Evolutionary conservation across 2,888 invertebrate genomes (phyloP).

Genomic region (Reticulitermes lucifugus): DNA sequence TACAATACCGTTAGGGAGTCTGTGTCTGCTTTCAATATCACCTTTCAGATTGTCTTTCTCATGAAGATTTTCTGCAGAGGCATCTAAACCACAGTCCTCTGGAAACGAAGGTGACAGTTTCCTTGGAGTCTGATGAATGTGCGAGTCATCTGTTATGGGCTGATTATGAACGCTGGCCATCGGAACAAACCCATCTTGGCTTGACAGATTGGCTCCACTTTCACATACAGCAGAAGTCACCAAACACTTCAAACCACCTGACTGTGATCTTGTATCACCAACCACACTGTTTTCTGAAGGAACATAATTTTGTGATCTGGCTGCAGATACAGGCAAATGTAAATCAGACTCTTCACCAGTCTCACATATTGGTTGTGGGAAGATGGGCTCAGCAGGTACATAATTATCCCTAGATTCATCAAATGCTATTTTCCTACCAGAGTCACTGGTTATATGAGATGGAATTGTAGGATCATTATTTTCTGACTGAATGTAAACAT

Average conservation of each 20-base stretch:
- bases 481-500: not conserved
- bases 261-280: not conserved
- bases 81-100: not conserved
- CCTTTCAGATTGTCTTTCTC: not conserved
- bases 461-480: not conserved
- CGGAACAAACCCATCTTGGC: not conserved
- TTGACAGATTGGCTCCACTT: not conserved
- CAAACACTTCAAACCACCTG: not conserved
- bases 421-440: not conserved
- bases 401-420: not conserved
- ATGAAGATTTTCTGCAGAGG: not conserved
- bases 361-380: not conserved
- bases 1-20: slow-evolving; percentile 26
- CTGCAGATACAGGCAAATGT: not conserved
- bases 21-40: not conserved
- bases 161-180: too few species aligned
- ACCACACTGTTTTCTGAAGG: not conserved
- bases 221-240: not conserved
- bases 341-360: not conserved
- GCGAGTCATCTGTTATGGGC: not conserved
- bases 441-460: not conserved
- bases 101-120: not conserved
- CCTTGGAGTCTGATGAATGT: not conserved
- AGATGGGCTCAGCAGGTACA: not conserved
- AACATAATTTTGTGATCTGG: not conserved